Base-by-base conservation (phyloP, 2,888 invertebrate genomes). In the Noctua janthina region DNA sequence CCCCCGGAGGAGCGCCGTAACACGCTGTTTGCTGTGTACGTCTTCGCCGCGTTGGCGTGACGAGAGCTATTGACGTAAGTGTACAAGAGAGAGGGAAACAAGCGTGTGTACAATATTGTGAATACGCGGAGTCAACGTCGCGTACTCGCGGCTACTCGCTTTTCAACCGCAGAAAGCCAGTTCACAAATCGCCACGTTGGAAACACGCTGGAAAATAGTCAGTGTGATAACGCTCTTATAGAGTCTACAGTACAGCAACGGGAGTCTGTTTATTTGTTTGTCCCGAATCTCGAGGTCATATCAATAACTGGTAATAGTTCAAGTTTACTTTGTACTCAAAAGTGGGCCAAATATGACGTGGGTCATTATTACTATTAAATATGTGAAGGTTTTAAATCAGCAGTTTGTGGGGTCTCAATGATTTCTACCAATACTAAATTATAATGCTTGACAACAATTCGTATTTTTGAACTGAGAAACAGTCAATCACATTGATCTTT, bases 231-330 rank as follows among this genome's bases (percentile, higher is more conserved):
- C 20, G 66, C 39, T 66, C 35, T 20, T 35, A 39, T 39, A 76
- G 35, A 62, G 5, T 13, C 35, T 20, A 35, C 17, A 15, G 49
- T 76, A 70, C 56, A 76, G 59, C 62, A 51, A 76, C 59, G 54
- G 59, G n/a, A 77, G 43, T 39, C 59, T 75, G 83, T 87, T 83
- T 86, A 82, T 86, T 81, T 81, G 81, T 79, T 82, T 82, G 89
- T 82, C 75, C 87, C 76, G 64, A 84, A 85, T 89, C 80, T 81
- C 39, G 62, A 76, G 86, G 83, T 79, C 86, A 76, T 83, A 86
- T 78, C 86, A 83, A 78, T 86, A 76, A 71, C 76, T 66, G 69
- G 54, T 75, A 83, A 78, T 74, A 71, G 86, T 79, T 83, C 85
- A 86, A 86, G 85, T 86, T 86, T 86, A 86, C 75, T 83, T 35